Conservation (phyloP, 2,113 vertebrate genomes). For the Isurus oxyrinchus region DNA sequence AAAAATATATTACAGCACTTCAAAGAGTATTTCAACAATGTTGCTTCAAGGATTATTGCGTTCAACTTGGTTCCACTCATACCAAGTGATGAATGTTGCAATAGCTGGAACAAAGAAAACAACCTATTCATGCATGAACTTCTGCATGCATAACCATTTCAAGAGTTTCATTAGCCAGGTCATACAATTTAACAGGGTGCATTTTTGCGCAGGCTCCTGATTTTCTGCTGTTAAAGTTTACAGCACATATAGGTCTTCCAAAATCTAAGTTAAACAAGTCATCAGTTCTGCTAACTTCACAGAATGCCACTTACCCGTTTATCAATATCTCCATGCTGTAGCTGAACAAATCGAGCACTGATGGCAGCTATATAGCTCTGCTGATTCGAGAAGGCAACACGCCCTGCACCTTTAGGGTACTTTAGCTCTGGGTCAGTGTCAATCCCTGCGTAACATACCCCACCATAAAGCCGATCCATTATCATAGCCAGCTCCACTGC, state of each 20-base stretch:
- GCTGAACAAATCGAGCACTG: conserved; percentile 95
- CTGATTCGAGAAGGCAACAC: conserved; percentile 97
- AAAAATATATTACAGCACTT: not conserved
- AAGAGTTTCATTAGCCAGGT: not conserved
- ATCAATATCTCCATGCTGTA: conserved; percentile 96
- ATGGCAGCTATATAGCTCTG: conserved; percentile 98
- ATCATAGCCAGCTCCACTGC: conserved; percentile 97
- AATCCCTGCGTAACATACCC: conserved; percentile 94
- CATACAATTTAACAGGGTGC: not conserved
- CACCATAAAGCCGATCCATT: conserved; percentile 95
- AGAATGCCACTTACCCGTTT: conserved; percentile 71
- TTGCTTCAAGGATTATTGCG: not conserved
- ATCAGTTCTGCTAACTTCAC: not conserved
- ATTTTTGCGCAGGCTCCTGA: not conserved
- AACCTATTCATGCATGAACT: not conserved
- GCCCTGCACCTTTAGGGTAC: conserved; percentile 93
- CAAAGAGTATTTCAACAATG: not conserved
- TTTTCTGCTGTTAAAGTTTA: not conserved
- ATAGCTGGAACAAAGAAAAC: not conserved
- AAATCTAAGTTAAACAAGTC: not conserved
- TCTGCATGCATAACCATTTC: not conserved
- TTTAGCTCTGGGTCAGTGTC: conserved; percentile 96
- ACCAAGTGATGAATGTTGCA: not conserved
- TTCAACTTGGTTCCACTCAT: not conserved
- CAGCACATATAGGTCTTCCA: not conserved